Evolutionary conservation across 2,888 invertebrate genomes (phyloP), one percentile per base, ranked within the genome.

Genomic region (Drymonia ruficornis): DNA sequence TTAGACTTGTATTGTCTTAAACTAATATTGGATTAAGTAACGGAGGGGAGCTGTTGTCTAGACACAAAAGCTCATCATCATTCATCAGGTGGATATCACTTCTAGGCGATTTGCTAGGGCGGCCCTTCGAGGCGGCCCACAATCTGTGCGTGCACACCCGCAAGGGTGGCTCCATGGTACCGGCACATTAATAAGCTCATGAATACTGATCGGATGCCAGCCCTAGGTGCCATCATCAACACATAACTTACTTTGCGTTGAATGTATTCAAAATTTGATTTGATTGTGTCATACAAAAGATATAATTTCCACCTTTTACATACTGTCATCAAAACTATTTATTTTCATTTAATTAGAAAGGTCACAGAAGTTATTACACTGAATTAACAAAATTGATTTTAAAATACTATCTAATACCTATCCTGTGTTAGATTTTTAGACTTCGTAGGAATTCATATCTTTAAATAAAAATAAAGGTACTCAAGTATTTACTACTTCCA

Each of bases 151-250:
- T 74, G 72, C 70, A 67, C 72, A 66, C 67, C 66, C 61, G 70
- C 61, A 70, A 69, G 75, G 76, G 77, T 73, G 70, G 67, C 79
- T 78, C 84, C 72, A 72, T 68, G 70, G 67, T 79, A 78, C 84
- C 72, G 72, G 68, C 77, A 81, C 86, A 86, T 89, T 89, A 88
- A 88, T 86, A 88, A 83, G 78, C 81, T 87, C 84, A 87, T 89
- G 89, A 90, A 90, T 87, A 86, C 83, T 83, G 78, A 86, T 83
- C 78, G 78, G 63, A 56, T 74, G 67, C 72, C 60, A 65, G 54
- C 50, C 49, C 58, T 59, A 61, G 63, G 63, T 72, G 66, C n/a
- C n/a, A n/a, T 65, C 67, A 67, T 71, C 58, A 23, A 23, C 23
- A 23, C 23, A 70, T 9, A 31, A 12, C 9, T 11, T 9, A 31